Evolutionary conservation across 2,797 vertebrate genomes (phyloP), one percentile per base, ranked within the genome.

Genomic region (Sebastes alutus): DNA sequence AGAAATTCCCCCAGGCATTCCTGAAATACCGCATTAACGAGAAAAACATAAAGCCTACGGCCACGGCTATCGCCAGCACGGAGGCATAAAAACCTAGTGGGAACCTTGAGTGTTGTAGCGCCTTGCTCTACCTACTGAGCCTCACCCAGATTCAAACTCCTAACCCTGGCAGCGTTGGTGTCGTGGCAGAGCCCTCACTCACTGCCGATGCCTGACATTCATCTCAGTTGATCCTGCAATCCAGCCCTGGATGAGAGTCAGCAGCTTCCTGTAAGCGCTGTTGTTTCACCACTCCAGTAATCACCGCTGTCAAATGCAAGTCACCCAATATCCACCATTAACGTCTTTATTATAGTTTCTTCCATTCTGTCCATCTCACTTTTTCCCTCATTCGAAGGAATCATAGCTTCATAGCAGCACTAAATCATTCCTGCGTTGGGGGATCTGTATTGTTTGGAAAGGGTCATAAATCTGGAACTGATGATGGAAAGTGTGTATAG

Each of bases 241-340:
- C 77, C 87, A 81, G 64, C 46, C 23, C 78, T 91, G 92, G 91
- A 87, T 25, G 33, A 3, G 70, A 87, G 65, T 92, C 91, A 83
- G 71, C 83, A 84, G 86, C 90, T 92, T 93, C 91, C 88, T 93
- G 89, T 88, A 92, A 93, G 80, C 60, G 79, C 82, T 73, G 88
- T 85, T 84, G 89, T 91, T 90, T 92, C 82, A 90, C 83, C 80
- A 75, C 85, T 77, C 63, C 62, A 71, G 89, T 83, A 91, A 88
- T 90, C 87, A 84, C 77, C 2, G 72, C 90, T 90, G 87, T 94
- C 84, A 86, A 85, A 84, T 0, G 32, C 61, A 66, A 85, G 81
- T 85, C 81, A 82, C 69, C 56, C 33, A 87, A 87, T 77, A 88
- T 75, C 74, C 80, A 27, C 83, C 78, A 89, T 89, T 88, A 87